phyloP scores from a whole-genome alignment of 2,888 invertebrate species.

The Psococerastis gibbosa region DNA sequence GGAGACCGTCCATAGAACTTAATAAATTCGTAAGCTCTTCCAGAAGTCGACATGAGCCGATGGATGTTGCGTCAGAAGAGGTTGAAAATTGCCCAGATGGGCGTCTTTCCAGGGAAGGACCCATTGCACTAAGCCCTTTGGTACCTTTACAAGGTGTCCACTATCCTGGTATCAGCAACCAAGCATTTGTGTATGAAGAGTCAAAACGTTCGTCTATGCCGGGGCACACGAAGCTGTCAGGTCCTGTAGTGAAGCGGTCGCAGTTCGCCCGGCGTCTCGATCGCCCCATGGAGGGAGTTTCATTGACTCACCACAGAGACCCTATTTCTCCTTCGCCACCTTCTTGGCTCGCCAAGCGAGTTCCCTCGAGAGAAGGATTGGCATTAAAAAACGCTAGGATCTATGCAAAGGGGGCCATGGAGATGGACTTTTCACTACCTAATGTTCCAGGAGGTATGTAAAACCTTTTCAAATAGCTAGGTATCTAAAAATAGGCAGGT shows the following conservation, averaged over 20 bases:
- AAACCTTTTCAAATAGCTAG: too few relatives aligned
- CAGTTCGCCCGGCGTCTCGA: conserved; percentile 13
- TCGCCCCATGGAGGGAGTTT: conserved; percentile 22
- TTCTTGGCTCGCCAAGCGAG: conserved; percentile 24
- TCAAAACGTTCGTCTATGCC: conserved; percentile 16
- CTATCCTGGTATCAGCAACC: conserved; percentile 26
- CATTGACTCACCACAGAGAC: not conserved
- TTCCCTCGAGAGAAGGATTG: conserved; percentile 23
- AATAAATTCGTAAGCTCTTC: conserved; percentile 11
- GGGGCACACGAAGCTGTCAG: conserved; percentile 9
- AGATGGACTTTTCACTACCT: conserved; percentile 36
- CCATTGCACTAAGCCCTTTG: not conserved
- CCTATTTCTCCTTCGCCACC: conserved; percentile 26
- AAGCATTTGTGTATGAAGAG: conserved; percentile 22
- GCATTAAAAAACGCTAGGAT: conserved; percentile 15
- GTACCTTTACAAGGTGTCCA: conserved; percentile 21
- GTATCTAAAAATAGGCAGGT: too few relatives aligned
- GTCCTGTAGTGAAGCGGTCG: conserved; percentile 15
- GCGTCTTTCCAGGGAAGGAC: not conserved
- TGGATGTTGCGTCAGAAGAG: conserved; percentile 16
- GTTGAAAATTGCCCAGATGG: conserved; percentile 10
- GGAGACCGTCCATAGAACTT: not conserved
- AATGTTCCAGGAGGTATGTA: conserved; percentile 39
- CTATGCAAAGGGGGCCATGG: conserved; percentile 18
- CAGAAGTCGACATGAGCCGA: conserved; percentile 17